A percentile compares a stretch with the other conserved stretches of the same genome.
Conservation (phyloP, 2,113 vertebrate species). For the Arothron firmamentum region DNA sequence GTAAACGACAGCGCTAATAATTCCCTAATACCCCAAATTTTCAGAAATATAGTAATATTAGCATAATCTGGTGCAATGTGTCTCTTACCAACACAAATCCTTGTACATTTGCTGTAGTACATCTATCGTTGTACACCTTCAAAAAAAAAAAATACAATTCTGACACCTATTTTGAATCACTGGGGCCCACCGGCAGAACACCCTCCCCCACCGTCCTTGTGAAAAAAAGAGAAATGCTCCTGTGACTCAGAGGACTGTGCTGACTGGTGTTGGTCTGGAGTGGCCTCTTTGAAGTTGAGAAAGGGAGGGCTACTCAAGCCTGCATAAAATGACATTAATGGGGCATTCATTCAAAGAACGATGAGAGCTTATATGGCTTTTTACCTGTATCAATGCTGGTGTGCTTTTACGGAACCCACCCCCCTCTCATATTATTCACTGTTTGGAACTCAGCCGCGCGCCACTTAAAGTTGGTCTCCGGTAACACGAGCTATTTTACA, state of each 20-base stretch:
- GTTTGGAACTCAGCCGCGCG: slow-evolving; percentile 42
- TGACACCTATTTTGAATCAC: too few relatives aligned
- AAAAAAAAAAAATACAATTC: too few relatives aligned
- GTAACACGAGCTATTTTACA: slow-evolving; percentile 60
- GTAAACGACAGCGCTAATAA: too few relatives aligned
- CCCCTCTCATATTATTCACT: slow-evolving; percentile 44
- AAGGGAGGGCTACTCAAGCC: slow-evolving; percentile 13
- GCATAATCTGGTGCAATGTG: too few relatives aligned
- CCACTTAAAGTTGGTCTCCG: slow-evolving; percentile 42
- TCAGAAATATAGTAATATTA: too few relatives aligned
- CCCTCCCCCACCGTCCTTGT: background rate
- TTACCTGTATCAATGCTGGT: slow-evolving; percentile 46
- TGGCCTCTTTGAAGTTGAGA: slow-evolving; percentile 12
- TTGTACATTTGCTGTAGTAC: too few relatives aligned
- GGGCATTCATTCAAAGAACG: slow-evolving; percentile 19
- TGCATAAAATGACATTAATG: slow-evolving; percentile 32
- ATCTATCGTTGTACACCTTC: too few relatives aligned
- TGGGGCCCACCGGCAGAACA: background rate
- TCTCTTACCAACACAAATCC: too few relatives aligned
- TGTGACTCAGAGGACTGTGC: background rate
- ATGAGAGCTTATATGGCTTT: slow-evolving; percentile 31
- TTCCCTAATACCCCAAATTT: too few relatives aligned
- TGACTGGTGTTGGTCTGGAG: slow-evolving; percentile 15
- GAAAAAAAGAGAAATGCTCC: background rate
- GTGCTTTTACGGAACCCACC: slow-evolving; percentile 37